Evolutionary conservation across 1,140 invertebrate species (phyloP), one percentile per base, ranked within the genome.

Genomic region (Eubasilissa regina): DNA sequence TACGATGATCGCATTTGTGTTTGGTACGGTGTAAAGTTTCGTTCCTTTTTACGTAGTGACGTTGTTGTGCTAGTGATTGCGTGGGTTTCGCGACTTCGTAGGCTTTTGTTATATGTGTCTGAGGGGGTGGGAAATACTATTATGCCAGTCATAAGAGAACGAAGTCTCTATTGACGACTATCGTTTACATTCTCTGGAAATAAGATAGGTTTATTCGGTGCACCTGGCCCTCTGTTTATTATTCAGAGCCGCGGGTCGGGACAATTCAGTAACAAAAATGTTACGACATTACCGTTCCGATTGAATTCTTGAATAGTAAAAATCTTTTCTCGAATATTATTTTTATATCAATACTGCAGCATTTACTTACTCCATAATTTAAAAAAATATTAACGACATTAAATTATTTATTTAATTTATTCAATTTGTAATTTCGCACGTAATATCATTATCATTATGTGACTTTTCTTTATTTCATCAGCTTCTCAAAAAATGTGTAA

Each of bases 151-250:
- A 48, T 75, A 75, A 75, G 64, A 75, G 56, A 64, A 62, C 35
- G 72, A 64, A 77, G 75, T 72, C 60, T 47, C 48, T 74, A 78
- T 81, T 81, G 80, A 81, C 77, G 80, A 76, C 77, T 68, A 75
- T 79, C 76, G 76, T 81, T 81, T 81, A 81, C 80, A 81, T 79
- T 81, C 62, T 70, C 73, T 79, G 48, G 53, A 55, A 81, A 81
- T 75, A 78, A 78, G 77, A 81, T 64, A 13, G 77, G 72, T 79
- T 79, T 79, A 74, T 81, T 76, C 77, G 35, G 77, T 79, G 70
- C 80, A 79, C 77, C 80, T 81, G 80, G 77, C 12, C 80, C 76
- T 21, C 51, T 43, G 47, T 13, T 64, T 64, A 25, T 4, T 13
- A 25, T 35, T 64, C 60, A 43, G 35, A 25, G 13, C 9, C 60